Evolutionary conservation across 2,797 vertebrate genomes (phyloP), one percentile per base, ranked within the genome.

Genomic region (Sebastes oblongus): DNA sequence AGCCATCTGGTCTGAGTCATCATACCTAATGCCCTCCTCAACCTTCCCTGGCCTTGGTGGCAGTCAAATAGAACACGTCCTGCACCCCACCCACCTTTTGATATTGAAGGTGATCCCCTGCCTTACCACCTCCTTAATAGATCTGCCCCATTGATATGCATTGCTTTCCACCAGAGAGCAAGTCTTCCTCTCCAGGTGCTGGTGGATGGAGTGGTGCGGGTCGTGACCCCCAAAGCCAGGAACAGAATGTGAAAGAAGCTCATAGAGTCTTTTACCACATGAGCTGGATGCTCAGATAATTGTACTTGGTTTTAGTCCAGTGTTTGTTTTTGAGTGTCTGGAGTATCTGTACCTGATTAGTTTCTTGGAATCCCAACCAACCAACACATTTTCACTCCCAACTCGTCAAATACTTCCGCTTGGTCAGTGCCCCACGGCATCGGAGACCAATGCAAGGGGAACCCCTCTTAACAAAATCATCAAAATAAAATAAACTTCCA

Each of bases 141-240:
- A 88, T 50, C 72, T 36, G 58, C 78, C 59, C 64, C 32, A 83
- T 90, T 92, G 81, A 77, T 85, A 92, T 90, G 88, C 89, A 91
- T 90, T 90, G 74, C 39, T 82, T 90, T 77, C 66, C 64, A 24
- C 54, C 64, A 11, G 25, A 52, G 56, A 9, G 50, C 13, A 20
- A 36, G 60, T 82, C 67, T 65, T 61, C 65, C 71, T 80, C 58
- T 73, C 42, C 39, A 2, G 66, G 66, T 82, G 56, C 29, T 24
- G 74, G 75, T 80, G 76, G 69, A 52, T 65, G 73, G 58, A 5
- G 27, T 67, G 59, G 80, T 54, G 9, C 5, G 4, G 87, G 76
- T 86, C 22, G 0, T 62, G 84, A 88, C 72, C 86, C 67, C 55
- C 20, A 77, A 77, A 85, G 59, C 30, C 66, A 50, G 60, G 67